Percentiles rank a stretch among this genome's conserved stretches.
These are phyloP conservation scores for Melanotaenia trifasciata DNA, from an alignment of 2,797 vertebrate genomes.

Conservation along the genomic window DNA sequence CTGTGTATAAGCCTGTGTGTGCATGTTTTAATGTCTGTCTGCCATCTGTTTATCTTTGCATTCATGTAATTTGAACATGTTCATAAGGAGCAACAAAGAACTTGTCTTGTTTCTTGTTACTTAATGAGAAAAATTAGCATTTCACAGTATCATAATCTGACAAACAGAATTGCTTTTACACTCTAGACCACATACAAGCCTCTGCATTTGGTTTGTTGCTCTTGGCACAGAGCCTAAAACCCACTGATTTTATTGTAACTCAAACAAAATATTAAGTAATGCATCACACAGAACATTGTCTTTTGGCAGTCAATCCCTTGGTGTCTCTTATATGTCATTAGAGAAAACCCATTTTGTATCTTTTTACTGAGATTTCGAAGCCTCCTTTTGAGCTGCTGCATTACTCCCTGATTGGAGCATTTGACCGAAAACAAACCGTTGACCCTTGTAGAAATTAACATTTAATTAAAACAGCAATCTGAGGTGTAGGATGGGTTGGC, in stretches of 20 bases:
- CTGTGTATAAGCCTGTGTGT: not conserved
- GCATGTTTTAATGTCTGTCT: constrained; percentile 7
- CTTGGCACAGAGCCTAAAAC: constrained; percentile 56
- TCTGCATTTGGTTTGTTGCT: constrained; percentile 35
- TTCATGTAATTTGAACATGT: constrained; percentile 4
- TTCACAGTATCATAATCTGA: constrained; percentile 34
- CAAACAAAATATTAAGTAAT: constrained; percentile 59
- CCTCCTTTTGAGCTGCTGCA: constrained; percentile 18
- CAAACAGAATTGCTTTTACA: constrained; percentile 35
- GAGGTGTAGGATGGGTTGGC: constrained; percentile 25
- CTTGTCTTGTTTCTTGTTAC: constrained; percentile 5
- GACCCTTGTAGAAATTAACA: constrained; percentile 22
- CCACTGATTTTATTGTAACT: constrained; percentile 51
- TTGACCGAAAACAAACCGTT: not conserved
- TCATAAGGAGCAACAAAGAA: constrained; percentile 7
- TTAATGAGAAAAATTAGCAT: constrained; percentile 35
- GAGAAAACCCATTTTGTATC: constrained; percentile 6
- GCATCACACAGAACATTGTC: constrained; percentile 42
- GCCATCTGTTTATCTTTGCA: constrained; percentile 20
- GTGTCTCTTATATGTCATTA: constrained; percentile 28
- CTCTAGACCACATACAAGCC: constrained; percentile 25
- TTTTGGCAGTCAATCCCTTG: constrained; percentile 26
- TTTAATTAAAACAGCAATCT: constrained; percentile 55
- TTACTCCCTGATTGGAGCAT: not conserved
- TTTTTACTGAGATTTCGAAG: constrained; percentile 9